Conservation (phyloP, 2,797 vertebrate species). For the Typhlichthys eigenmanni region DNA sequence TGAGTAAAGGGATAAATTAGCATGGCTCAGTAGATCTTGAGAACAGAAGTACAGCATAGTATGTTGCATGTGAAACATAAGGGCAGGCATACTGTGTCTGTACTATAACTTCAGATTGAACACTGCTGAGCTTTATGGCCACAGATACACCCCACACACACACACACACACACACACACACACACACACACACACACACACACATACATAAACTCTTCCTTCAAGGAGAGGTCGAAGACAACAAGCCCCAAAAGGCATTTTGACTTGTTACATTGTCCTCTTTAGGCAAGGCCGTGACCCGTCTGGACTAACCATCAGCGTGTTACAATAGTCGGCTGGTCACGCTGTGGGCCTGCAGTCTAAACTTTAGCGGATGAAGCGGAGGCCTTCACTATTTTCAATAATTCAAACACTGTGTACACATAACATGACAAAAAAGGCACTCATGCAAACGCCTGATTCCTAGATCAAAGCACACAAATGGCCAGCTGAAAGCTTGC, state of each 20-base stretch:
- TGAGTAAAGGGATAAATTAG: constrained; percentile 8
- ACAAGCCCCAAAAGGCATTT: not conserved
- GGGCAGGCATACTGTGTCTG: constrained; percentile 21
- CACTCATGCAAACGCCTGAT: constrained; percentile 96
- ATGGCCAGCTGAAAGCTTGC: constrained; percentile 97
- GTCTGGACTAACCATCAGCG: constrained; percentile 88
- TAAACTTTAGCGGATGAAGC: constrained; percentile 95
- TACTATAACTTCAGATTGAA: constrained; percentile 12
- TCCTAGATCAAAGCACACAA: constrained; percentile 98
- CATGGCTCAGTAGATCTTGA: constrained; percentile 5
- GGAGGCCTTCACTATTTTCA: constrained; percentile 90
- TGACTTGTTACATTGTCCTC: not conserved
- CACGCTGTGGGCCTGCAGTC: constrained; percentile 87
- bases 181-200: not conserved
- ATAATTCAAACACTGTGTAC: constrained; percentile 98
- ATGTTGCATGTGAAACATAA: constrained; percentile 22
- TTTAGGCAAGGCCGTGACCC: constrained; percentile 81
- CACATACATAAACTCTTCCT: not conserved
- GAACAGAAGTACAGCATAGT: not conserved
- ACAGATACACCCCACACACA: not conserved
- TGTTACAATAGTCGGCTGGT: constrained; percentile 86
- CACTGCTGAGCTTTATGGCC: constrained; percentile 35
- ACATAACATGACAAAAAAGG: constrained; percentile 99
- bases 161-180: not conserved
- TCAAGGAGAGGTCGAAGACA: not conserved